Evolutionary conservation across 2,888 invertebrate species (phyloP).

Genomic region (Lasioglossum oenotherae): DNA sequence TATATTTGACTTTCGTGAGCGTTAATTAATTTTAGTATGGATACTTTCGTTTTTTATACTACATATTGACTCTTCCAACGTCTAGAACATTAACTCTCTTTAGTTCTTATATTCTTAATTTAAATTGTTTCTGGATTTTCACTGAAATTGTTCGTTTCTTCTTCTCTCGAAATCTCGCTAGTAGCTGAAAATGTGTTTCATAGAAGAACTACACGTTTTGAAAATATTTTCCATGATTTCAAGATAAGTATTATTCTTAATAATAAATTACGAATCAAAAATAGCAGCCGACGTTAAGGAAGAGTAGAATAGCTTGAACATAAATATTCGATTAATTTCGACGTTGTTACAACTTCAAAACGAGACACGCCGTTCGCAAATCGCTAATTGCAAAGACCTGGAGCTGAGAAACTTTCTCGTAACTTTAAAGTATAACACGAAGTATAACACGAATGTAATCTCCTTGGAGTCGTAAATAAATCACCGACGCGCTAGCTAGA

Average conservation of each 20-base stretch:
- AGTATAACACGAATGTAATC: background rate
- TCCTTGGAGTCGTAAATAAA: constrained; percentile 10
- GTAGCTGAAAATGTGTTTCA: background rate
- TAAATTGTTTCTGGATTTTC: no score
- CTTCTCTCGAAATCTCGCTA: background rate
- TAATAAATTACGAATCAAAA: background rate
- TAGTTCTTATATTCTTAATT: no score
- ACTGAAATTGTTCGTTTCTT: no score
- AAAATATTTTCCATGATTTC: background rate
- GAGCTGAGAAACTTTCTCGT: background rate
- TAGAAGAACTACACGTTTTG: background rate
- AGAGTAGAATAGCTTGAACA: background rate
- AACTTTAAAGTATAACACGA: background rate
- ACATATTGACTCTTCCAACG: no score
- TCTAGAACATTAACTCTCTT: no score
- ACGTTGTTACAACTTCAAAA: background rate
- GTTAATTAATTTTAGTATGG: no score
- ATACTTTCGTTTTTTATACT: no score
- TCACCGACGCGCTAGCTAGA: background rate
- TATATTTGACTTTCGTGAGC: no score
- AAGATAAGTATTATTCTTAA: background rate
- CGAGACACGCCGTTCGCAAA: background rate
- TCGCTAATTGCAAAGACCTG: background rate
- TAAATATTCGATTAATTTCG: background rate
- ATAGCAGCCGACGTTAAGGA: background rate